Percentiles rank a stretch among this genome's conserved stretches.
These are phyloP conservation scores for Anhinga rufa DNA, from an alignment of 2,113 vertebrate genomes.

Conservation along the genomic window DNA sequence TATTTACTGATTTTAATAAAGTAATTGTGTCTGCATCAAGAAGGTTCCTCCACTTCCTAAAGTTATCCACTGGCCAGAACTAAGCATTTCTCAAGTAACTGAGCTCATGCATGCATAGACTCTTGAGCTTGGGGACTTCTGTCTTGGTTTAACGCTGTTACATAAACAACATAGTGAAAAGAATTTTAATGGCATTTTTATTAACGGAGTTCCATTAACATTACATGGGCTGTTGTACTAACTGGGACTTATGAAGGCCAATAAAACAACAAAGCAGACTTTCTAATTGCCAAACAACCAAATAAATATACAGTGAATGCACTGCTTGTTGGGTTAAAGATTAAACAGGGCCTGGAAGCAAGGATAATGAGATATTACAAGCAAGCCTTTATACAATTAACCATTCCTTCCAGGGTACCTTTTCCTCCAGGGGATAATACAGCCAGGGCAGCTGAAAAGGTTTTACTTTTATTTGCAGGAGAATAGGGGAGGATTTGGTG, in stretches of 20 bases:
- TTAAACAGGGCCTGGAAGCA: slow-evolving; percentile 69
- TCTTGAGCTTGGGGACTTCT: slow-evolving; percentile 21
- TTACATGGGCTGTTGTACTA: slow-evolving; percentile 55
- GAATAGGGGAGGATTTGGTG: not conserved
- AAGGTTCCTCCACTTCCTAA: not conserved
- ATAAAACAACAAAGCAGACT: slow-evolving; percentile 61
- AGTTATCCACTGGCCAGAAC: not conserved
- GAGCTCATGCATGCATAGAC: not conserved
- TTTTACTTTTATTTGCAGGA: slow-evolving; percentile 35
- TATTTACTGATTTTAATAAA: slow-evolving; percentile 6
- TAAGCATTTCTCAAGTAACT: not conserved
- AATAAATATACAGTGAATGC: slow-evolving; percentile 62
- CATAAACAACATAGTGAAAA: slow-evolving; percentile 67
- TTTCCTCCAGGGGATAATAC: slow-evolving; percentile 50
- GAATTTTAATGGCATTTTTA: slow-evolving; percentile 78
- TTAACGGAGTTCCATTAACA: slow-evolving; percentile 72
- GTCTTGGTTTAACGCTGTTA: slow-evolving; percentile 39
- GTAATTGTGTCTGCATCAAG: not conserved
- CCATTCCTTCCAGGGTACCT: slow-evolving; percentile 56
- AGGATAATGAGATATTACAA: slow-evolving; percentile 66
- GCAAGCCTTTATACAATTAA: slow-evolving; percentile 42
- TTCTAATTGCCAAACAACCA: slow-evolving; percentile 67
- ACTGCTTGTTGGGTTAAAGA: slow-evolving; percentile 70
- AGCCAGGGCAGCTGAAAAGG: slow-evolving; percentile 20
- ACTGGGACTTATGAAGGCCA: slow-evolving; percentile 53